phyloP scores from a whole-genome alignment of 2,113 vertebrate genomes.

The Glaucomys volans region DNA sequence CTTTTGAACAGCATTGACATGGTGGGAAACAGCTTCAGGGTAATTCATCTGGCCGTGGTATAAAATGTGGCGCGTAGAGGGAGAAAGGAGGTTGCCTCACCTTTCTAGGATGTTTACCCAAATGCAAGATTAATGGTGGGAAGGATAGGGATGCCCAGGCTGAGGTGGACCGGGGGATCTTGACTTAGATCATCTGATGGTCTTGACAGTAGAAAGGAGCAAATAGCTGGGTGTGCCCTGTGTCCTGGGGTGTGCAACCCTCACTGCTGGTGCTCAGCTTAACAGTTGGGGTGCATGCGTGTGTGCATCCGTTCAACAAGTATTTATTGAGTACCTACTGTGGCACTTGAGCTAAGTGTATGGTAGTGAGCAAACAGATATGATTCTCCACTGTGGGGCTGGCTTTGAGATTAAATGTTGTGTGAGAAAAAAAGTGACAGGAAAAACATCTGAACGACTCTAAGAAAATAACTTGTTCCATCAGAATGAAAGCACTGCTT shows the following conservation, averaged over 20 bases:
- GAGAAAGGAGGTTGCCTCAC: not conserved
- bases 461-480: not conserved
- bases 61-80: not conserved
- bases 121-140: not conserved
- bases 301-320: not conserved
- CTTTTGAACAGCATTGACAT: not conserved
- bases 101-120: not conserved
- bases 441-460: not conserved
- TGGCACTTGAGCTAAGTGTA: not conserved
- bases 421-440: not conserved
- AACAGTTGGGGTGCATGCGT: not conserved
- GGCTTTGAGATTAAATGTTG: constrained; percentile 50
- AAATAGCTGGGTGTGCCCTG: not conserved
- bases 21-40: not conserved
- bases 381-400: not conserved
- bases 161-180: not conserved
- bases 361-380: not conserved
- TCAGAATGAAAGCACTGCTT: not conserved
- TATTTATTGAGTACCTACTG: not conserved
- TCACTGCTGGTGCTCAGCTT: not conserved
- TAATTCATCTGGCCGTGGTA: not conserved
- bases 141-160: not conserved
- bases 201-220: not conserved
- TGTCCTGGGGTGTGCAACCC: not conserved
- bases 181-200: not conserved